Evolutionary conservation across 2,113 vertebrate species (phyloP).

Genomic region (Phrynocephalus versicolor): DNA sequence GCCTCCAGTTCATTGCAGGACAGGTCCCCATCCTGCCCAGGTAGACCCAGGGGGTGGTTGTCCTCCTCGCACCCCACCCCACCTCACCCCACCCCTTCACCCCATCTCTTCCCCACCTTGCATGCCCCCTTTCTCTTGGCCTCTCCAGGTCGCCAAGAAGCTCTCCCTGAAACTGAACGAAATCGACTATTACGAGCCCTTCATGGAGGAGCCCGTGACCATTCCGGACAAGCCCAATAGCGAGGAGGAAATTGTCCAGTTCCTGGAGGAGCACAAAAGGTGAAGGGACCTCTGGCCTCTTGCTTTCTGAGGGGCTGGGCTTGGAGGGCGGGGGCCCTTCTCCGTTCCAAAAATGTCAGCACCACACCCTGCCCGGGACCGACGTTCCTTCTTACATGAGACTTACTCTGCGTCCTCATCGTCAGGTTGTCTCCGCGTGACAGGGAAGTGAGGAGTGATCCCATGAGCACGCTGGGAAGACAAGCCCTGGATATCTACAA

Average conservation of each 20-base stretch:
- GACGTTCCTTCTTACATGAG: too few species aligned
- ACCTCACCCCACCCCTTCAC: too few species aligned
- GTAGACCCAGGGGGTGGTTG: too few species aligned
- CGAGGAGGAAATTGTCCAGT: constrained; percentile 84
- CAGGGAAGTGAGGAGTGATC: too few species aligned
- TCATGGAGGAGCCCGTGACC: constrained; percentile 83
- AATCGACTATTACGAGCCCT: constrained; percentile 91
- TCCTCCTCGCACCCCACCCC: too few species aligned
- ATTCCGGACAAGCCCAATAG: constrained; percentile 89
- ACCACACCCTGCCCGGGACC: too few species aligned
- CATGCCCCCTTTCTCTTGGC: neutral
- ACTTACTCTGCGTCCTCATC: too few species aligned
- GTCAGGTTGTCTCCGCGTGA: too few species aligned
- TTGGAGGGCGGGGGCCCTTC: too few species aligned
- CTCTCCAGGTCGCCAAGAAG: constrained; percentile 85
- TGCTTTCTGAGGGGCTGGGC: fast-evolving
- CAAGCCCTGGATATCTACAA: neutral
- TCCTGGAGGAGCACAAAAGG: constrained; percentile 87
- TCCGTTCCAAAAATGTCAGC: too few species aligned
- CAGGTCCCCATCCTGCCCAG: too few species aligned
- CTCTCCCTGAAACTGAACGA: constrained; percentile 89
- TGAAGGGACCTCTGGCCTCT: constrained; percentile 34
- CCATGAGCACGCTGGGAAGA: neutral
- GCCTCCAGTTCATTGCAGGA: too few species aligned
- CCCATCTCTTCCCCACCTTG: fast-evolving